phyloP scores from a whole-genome alignment of 2,113 vertebrate species.

The Gopherus evgoodei region DNA sequence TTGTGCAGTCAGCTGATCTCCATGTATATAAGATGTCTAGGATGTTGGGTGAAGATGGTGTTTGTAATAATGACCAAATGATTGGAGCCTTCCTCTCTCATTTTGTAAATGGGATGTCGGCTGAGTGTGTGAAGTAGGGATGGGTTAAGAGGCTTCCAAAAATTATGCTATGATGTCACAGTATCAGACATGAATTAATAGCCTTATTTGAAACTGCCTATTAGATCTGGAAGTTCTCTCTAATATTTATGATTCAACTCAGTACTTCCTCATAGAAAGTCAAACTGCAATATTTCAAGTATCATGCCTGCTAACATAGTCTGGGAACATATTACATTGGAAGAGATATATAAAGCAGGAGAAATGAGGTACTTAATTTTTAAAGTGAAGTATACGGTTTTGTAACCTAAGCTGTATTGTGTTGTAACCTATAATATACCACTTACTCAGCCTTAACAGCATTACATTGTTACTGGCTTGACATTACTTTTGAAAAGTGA shows the following conservation, averaged over 20 bases:
- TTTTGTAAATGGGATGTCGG: neutral
- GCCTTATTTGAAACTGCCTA: neutral
- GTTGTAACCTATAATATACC: neutral
- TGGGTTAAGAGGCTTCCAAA: no score
- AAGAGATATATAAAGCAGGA: neutral
- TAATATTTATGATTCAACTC: neutral
- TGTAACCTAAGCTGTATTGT: neutral
- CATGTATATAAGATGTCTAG: no score
- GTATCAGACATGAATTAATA: neutral
- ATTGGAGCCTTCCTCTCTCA: no score
- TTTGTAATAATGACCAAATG: no score
- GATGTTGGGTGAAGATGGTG: no score
- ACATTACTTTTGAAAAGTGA: neutral
- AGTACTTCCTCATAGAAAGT: neutral
- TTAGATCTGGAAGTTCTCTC: neutral
- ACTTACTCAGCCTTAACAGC: neutral
- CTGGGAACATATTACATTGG: neutral
- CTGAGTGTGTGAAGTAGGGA: no score
- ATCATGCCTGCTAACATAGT: neutral
- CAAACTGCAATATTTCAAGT: rapidly evolving
- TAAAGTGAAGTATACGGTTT: neutral
- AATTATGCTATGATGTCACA: neutral
- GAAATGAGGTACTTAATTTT: neutral
- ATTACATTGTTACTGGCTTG: neutral
- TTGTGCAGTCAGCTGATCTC: no score